Percentiles rank a stretch among this genome's conserved stretches.
phyloP scores from a whole-genome alignment of 2,888 invertebrate species.

The Tipula confusa region DNA sequence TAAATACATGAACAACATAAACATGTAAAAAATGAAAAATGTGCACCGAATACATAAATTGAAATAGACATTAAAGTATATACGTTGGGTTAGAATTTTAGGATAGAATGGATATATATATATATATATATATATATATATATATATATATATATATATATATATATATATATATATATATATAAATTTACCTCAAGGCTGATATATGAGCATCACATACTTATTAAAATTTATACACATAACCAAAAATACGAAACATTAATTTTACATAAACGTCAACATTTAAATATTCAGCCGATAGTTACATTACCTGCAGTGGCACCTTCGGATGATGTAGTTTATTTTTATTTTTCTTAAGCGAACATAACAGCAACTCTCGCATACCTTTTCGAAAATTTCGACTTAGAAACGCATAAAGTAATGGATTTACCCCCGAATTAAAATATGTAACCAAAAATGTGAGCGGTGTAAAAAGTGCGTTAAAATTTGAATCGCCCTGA shows the following conservation, averaged over 20 bases:
- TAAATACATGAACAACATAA: background rate
- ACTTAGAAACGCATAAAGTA: constrained; percentile 81
- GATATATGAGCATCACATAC: no score
- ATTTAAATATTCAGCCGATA: background rate
- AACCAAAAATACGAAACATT: background rate
- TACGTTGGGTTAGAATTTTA: background rate
- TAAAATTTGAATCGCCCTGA: constrained; percentile 68
- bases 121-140: background rate
- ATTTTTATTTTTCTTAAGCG: constrained; percentile 49
- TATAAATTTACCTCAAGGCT: background rate
- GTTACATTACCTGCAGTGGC: constrained; percentile 45
- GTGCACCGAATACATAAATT: background rate
- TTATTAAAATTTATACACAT: no score
- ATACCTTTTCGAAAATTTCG: constrained; percentile 80
- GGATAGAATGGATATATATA: background rate
- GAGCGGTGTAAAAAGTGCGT: constrained; percentile 74
- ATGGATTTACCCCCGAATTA: constrained; percentile 86
- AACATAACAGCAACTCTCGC: constrained; percentile 71
- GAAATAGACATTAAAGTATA: background rate
- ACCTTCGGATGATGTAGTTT: constrained; percentile 48
- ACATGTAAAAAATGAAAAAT: background rate
- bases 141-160: background rate
- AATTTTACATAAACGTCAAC: background rate
- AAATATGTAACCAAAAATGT: constrained; percentile 84
- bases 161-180: background rate